Conservation (phyloP, 2,113 vertebrate genomes). For the Mormoops blainvillei region DNA sequence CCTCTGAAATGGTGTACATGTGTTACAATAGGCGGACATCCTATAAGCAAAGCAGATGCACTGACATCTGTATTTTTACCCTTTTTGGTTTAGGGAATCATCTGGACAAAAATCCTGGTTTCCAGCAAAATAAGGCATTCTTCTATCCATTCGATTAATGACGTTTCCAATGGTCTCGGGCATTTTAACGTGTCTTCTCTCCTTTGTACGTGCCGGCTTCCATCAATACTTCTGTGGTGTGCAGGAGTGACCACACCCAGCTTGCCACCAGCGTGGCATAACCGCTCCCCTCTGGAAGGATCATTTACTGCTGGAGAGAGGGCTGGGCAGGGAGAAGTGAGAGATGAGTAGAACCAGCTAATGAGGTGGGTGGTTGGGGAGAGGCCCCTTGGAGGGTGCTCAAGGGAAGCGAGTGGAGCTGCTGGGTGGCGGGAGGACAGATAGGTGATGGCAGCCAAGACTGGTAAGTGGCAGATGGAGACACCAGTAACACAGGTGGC, state of each 20-base stretch:
- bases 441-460: constrained; percentile 21
- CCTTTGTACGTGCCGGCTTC: neutral
- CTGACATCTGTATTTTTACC: neutral
- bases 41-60: neutral
- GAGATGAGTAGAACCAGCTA: constrained; percentile 31
- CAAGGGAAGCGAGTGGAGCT: constrained; percentile 48
- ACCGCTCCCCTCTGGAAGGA: constrained; percentile 37
- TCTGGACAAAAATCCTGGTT: neutral
- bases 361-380: neutral
- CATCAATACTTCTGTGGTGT: neutral
- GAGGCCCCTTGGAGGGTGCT: neutral
- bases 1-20: neutral
- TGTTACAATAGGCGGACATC: neutral
- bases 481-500: constrained; percentile 52
- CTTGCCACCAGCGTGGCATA: neutral
- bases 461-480: constrained; percentile 36
- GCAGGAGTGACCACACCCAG: neutral
- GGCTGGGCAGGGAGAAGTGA: neutral
- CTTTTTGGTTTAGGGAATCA: neutral
- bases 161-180: neutral
- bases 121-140: neutral
- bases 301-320: constrained; percentile 12
- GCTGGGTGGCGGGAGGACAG: constrained; percentile 41
- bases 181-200: neutral
- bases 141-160: neutral